Evolutionary conservation across 2,113 vertebrate genomes (phyloP).

Genomic region (Albula glossodonta): DNA sequence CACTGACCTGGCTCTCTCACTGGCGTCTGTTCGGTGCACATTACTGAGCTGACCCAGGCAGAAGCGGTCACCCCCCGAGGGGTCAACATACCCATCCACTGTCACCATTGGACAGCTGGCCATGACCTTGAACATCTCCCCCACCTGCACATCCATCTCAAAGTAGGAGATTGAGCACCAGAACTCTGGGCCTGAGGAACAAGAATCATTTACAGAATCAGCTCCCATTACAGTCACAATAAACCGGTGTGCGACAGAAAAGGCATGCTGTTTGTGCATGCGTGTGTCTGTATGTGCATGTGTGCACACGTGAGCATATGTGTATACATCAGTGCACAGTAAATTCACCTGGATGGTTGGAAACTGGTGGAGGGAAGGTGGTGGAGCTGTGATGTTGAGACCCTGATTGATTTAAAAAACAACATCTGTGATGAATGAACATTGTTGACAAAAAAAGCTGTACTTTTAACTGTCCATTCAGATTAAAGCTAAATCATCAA

Average conservation of each 20-base stretch:
- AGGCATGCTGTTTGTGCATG: background rate
- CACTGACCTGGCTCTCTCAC: slow-evolving; percentile 74
- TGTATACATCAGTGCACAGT: background rate
- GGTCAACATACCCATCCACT: slow-evolving; percentile 75
- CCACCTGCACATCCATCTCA: slow-evolving; percentile 79
- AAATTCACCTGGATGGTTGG: slow-evolving; percentile 67
- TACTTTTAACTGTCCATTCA: background rate
- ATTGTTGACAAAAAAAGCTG: background rate
- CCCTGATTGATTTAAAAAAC: slow-evolving; percentile 57
- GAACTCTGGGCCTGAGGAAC: slow-evolving; percentile 67
- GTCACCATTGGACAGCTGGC: slow-evolving; percentile 73
- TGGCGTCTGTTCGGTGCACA: slow-evolving; percentile 68
- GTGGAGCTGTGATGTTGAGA: slow-evolving; percentile 70
- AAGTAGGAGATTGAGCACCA: slow-evolving; percentile 80
- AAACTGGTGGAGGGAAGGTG: slow-evolving; percentile 58
- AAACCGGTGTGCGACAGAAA: background rate
- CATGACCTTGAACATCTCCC: slow-evolving; percentile 78
- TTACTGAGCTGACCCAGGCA: slow-evolving; percentile 76
- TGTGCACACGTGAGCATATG: background rate
- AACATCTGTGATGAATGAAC: background rate
- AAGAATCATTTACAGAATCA: background rate
- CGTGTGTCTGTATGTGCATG: background rate
- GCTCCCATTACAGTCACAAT: background rate
- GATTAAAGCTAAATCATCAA: background rate
- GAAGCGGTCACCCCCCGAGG: slow-evolving; percentile 74